Conservation (phyloP, 2,113 vertebrate species). For the Rana temporaria region DNA sequence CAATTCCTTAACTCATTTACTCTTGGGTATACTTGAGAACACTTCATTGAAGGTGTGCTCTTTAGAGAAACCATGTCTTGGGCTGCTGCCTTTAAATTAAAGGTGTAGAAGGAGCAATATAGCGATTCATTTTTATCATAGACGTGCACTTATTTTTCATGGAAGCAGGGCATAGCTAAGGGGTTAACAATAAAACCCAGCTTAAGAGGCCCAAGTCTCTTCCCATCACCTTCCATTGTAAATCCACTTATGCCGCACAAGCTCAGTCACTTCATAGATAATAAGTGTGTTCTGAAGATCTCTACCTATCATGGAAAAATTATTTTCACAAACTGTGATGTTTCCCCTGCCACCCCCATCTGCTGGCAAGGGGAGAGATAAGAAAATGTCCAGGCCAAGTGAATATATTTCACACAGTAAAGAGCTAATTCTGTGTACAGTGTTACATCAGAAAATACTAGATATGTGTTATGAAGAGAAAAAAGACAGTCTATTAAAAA, state of each 20-base stretch:
- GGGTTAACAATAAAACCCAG: conserved; percentile 8
- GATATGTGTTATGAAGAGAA: conserved; percentile 28
- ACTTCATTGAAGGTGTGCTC: no score
- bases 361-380: conserved; percentile 49
- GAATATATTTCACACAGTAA: conserved; percentile 51
- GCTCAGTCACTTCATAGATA: conserved; percentile 49
- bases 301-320: conserved; percentile 46
- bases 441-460: conserved; percentile 28
- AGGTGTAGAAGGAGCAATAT: no score
- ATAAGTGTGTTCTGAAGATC: conserved; percentile 50
- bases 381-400: conserved; percentile 34
- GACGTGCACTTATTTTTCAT: not conserved
- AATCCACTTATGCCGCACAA: conserved; percentile 48
- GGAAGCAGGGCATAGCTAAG: not conserved
- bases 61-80: no score
- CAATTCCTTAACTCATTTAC: no score
- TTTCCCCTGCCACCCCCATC: conserved; percentile 14
- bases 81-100: no score
- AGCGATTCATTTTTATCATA: no score
- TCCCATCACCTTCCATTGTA: conserved; percentile 50
- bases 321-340: conserved; percentile 41
- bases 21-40: no score
- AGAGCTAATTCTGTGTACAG: conserved; percentile 43
- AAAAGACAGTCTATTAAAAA: conserved; percentile 47
- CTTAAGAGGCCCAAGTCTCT: conserved; percentile 32